Evolutionary conservation across 2,888 invertebrate species (phyloP), one percentile per base, ranked within the genome.

Genomic region (Drosophila mimetica): DNA sequence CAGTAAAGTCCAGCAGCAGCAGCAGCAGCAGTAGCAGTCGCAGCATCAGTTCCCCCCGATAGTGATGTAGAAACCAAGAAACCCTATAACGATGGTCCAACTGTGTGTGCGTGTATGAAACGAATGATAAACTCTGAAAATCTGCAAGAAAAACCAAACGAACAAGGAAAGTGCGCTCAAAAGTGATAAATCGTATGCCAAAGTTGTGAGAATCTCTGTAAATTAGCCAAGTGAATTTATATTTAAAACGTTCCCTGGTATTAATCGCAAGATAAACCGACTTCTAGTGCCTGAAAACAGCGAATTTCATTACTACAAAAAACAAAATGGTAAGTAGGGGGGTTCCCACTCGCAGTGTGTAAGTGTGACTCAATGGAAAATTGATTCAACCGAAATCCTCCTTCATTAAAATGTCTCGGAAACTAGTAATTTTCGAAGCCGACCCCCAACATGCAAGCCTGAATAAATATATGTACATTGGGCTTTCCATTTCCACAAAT

Each of bases 291-390:
- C 52, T 22, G 13, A 37, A 36, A 36, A 36, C 16, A 22, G 44
- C 32, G 14, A 50, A 60, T 18, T 42, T 25, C 7, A 34, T n/a
- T 7, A 39, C n/a, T 2, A 39, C n/a, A n/a, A 37, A n/a, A 14
- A 50, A 20, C 9, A 74, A 77, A 71, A 79, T 79, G 85, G 85
- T 79, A 41, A 79, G 85, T 72, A 34, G 2, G 2, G 54, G 54
- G 50, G 34, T 54, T 50, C 50, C 54, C 54, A 22, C 34, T 34
- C 50, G 22, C 48, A 20, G 7, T 25, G 50, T 16, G 16, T 13
- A 1, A 16, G 13, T 22, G n/a, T 46, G 41, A 63, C 41, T 48
- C 41, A 34, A 48, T 41, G 32, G 63, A 63, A 63, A 48, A 34
- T 48, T 48, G 41, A 18, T 13, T n/a, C n/a, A 32, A 36, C 28